phyloP scores from a whole-genome alignment of 2,113 vertebrate species.

The Strigops habroptila region DNA sequence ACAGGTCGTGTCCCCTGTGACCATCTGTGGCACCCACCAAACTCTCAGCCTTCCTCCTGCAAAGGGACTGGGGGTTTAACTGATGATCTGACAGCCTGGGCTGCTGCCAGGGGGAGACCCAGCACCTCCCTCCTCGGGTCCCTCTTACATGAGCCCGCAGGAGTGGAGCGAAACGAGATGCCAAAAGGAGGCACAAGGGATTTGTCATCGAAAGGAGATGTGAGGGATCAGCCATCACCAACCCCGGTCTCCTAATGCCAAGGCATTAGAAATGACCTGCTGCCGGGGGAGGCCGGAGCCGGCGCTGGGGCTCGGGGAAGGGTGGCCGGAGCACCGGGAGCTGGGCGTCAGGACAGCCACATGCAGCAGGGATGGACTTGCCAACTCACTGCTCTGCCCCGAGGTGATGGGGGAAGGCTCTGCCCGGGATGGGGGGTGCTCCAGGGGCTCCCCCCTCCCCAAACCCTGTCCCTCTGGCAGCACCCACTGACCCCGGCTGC shows the following conservation, averaged over 20 bases:
- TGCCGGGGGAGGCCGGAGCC: rapidly evolving
- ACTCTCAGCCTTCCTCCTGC: rapidly evolving
- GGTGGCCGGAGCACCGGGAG: no score
- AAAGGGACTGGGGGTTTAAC: not conserved
- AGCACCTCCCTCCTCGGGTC: not conserved
- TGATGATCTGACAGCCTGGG: not conserved
- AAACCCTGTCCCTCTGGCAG: not conserved
- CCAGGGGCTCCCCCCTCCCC: not conserved
- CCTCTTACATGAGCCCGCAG: rapidly evolving
- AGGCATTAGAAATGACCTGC: not conserved
- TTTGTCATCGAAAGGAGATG: rapidly evolving
- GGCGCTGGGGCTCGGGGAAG: rapidly evolving
- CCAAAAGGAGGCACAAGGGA: not conserved
- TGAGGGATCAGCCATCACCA: rapidly evolving
- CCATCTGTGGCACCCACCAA: not conserved
- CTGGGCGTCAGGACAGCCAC: not conserved
- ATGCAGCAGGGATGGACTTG: not conserved
- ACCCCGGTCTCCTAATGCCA: rapidly evolving
- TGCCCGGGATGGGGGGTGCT: rapidly evolving
- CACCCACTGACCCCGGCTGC: rapidly evolving
- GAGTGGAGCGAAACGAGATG: not conserved
- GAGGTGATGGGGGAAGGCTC: not conserved
- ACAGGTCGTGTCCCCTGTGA: rapidly evolving
- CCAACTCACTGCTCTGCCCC: not conserved
- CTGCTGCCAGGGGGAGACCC: rapidly evolving